Base-by-base conservation (phyloP, 2,113 vertebrate species). In the Podarcis cretensis region DNA sequence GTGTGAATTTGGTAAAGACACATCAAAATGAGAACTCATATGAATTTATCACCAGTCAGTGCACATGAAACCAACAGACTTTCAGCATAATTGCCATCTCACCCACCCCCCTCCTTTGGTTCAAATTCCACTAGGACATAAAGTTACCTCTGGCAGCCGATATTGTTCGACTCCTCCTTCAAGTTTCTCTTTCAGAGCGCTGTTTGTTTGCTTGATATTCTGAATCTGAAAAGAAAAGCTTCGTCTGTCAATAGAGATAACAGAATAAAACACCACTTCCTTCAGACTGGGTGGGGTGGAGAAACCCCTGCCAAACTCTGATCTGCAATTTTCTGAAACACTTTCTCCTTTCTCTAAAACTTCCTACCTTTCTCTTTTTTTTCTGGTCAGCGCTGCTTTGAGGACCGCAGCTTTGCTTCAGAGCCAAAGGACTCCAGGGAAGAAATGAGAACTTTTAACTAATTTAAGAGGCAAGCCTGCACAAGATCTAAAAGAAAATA, bases 151-250 rank as follows among this genome's bases (percentile, higher is more conserved):
- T 40, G 98, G 95, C 84, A 98, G 97, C 86, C 97, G 96, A 89
- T 97, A 98, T 3, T 97, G 97, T 3, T 99, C 98, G 66, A 99
- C 96, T 78, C 98, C 99, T 25, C 97, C 96, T 87, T 98, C 97
- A 85, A 99, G 97, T 40, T 98, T 98, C 84, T 99, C 98, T 96
- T 99, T 99, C 92, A 99, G 97, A 0, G 97, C 94, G 0, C 98
- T 98, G 95, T 99, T 99, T 4, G 96, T 98, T 97, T 99, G 99
- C 91, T 99, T 99, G 93, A 99, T 98, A 93, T 97, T 98, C 95
- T 99, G 99, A 94, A 99, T 98, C 99, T 99, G 95, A 48, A 86
- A 89, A 57, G 90, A 83, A 92, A 74, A 54, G 63, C 84, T 75
- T 69, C 32, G 43, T 90, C 94, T 87, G 92, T 88, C 65, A 91